Evolutionary conservation across 2,888 invertebrate species (phyloP).

Genomic region (Lapara coniferarum): DNA sequence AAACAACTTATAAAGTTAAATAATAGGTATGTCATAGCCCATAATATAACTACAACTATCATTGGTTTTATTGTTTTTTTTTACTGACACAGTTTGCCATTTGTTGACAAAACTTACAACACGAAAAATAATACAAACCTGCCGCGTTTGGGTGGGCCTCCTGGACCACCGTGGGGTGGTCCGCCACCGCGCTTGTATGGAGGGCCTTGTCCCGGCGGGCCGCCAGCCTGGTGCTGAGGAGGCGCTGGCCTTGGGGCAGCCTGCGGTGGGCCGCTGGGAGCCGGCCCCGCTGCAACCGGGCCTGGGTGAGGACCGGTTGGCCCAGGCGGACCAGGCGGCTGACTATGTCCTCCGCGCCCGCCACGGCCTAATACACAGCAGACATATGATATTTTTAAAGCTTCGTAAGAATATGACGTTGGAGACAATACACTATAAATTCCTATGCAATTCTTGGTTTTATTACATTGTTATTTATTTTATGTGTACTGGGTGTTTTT

Average conservation of each 20-base stretch:
- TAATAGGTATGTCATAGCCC: too few relatives aligned
- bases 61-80: too few relatives aligned
- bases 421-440: too few relatives aligned
- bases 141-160: constrained; percentile 73
- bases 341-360: constrained; percentile 65
- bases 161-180: constrained; percentile 64
- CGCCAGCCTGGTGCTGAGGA: constrained; percentile 36
- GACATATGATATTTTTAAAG: not conserved
- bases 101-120: too few relatives aligned
- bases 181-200: constrained; percentile 70
- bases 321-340: constrained; percentile 43
- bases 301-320: constrained; percentile 41
- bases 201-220: constrained; percentile 45
- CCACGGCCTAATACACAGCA: constrained; percentile 51
- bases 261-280: constrained; percentile 31
- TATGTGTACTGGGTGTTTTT: too few relatives aligned
- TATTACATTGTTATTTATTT: too few relatives aligned
- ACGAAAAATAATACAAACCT: constrained; percentile 49
- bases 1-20: too few relatives aligned
- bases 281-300: constrained; percentile 40
- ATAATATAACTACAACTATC: too few relatives aligned
- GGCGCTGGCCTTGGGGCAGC: constrained; percentile 49
- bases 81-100: too few relatives aligned
- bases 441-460: too few relatives aligned
- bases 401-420: too few relatives aligned